Conservation (phyloP, 2,797 vertebrate genomes). For the Cichlasoma orientale region DNA sequence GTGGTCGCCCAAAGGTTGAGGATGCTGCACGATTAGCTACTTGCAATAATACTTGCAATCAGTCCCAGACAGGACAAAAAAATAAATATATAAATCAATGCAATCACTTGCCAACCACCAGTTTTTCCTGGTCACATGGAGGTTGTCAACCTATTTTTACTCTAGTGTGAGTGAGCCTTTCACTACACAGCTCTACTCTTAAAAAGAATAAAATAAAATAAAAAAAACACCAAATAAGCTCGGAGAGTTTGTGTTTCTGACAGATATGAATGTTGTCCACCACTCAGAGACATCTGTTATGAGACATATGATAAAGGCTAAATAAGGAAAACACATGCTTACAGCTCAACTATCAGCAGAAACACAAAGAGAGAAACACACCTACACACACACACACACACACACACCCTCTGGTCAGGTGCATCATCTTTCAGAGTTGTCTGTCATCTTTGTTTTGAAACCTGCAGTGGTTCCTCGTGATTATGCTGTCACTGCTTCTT, state of each 20-base stretch:
- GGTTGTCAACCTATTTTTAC: not conserved
- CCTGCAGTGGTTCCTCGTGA: conserved; percentile 59
- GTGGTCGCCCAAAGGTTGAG: not conserved
- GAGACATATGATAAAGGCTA: conserved; percentile 30
- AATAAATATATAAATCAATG: not conserved
- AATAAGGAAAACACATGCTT: conserved; percentile 32
- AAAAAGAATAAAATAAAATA: conserved; percentile 2
- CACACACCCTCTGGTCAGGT: conserved; percentile 12
- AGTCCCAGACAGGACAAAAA: not conserved
- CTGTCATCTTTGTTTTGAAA: conserved; percentile 63
- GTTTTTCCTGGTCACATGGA: not conserved
- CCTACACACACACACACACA: not conserved
- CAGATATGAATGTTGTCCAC: conserved; percentile 42
- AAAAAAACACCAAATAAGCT: not conserved
- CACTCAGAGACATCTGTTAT: conserved; percentile 26
- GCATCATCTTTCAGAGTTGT: conserved; percentile 60
- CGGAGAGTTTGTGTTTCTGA: conserved; percentile 42
- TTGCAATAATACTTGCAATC: not conserved
- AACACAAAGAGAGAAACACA: not conserved
- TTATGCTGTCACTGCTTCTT: conserved; percentile 70
- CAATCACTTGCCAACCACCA: not conserved
- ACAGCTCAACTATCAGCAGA: conserved; percentile 12
- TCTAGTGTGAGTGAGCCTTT: not conserved
- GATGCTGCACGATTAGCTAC: not conserved
- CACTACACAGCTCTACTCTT: conserved; percentile 16